Evolutionary conservation across 2,888 invertebrate genomes (phyloP).

Genomic region (Furcula furcula): DNA sequence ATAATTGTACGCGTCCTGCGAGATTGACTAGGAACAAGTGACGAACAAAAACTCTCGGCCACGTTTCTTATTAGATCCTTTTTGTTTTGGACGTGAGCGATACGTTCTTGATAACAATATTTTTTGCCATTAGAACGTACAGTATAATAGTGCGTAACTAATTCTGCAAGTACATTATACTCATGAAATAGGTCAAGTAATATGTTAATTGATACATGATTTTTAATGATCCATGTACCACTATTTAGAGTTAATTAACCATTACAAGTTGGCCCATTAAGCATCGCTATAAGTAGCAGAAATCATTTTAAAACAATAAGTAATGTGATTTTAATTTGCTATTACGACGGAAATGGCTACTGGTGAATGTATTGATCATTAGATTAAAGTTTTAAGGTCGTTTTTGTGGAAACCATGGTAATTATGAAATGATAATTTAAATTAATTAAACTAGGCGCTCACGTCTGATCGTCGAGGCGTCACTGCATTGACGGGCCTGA

Average conservation of each 20-base stretch:
- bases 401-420: too few species aligned
- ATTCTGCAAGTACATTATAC: neutral
- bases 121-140: slow-evolving; percentile 1
- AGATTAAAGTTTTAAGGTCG: too few species aligned
- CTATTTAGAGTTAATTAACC: neutral
- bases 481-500: too few species aligned
- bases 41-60: slow-evolving; percentile 56
- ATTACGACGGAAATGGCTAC: too few species aligned
- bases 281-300: too few species aligned
- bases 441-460: too few species aligned
- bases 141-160: neutral
- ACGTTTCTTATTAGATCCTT: slow-evolving; percentile 53
- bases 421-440: too few species aligned
- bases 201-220: neutral
- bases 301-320: too few species aligned
- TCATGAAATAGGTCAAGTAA: neutral
- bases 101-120: slow-evolving; percentile 30
- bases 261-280: too few species aligned
- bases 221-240: neutral
- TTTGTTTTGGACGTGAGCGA: slow-evolving; percentile 42
- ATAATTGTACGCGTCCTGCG: slow-evolving; percentile 75
- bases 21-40: slow-evolving; percentile 66
- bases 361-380: too few species aligned
- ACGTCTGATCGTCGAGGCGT: too few species aligned
- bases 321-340: too few species aligned